Evolutionary conservation across 2,888 invertebrate species (phyloP).

Genomic region (Pardosa pseudoannulata): DNA sequence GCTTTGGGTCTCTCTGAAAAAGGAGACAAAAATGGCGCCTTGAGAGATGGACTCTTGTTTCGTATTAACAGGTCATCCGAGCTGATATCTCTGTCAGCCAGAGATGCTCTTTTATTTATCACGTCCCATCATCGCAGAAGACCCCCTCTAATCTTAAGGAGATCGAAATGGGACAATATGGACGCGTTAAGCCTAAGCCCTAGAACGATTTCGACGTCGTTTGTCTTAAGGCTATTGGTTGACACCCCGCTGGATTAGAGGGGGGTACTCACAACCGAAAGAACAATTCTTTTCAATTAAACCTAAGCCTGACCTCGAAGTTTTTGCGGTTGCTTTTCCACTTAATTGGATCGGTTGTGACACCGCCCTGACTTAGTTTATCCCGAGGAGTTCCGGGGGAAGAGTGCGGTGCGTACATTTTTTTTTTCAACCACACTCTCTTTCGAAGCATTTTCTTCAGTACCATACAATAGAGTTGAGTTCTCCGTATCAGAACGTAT

Average conservation of each 20-base stretch:
- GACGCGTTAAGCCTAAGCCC: constrained; percentile 66
- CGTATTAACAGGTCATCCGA: constrained; percentile 34
- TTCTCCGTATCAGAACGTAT: background rate
- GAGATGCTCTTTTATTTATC: constrained; percentile 71
- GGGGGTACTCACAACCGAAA: constrained; percentile 6
- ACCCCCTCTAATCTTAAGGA: constrained; percentile 47
- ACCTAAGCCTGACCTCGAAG: constrained; percentile 57
- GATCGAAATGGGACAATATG: constrained; percentile 67
- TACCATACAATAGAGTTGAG: background rate
- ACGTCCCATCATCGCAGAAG: constrained; percentile 60
- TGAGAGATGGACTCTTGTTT: background rate
- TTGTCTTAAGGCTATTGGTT: constrained; percentile 47
- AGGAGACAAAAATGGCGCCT: constrained; percentile 30
- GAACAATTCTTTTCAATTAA: constrained; percentile 72
- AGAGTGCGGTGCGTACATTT: background rate
- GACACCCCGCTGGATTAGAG: constrained; percentile 42
- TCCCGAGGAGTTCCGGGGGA: constrained; percentile 1
- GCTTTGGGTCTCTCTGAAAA: too few species aligned
- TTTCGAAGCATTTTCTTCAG: background rate
- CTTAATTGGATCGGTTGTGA: constrained; percentile 65
- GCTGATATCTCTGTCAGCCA: constrained; percentile 72
- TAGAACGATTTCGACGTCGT: constrained; percentile 53
- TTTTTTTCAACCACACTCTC: background rate
- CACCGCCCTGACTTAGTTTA: constrained; percentile 42
- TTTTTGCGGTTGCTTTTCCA: constrained; percentile 56